A percentile compares a stretch with the other conserved stretches of the same genome.
phyloP scores from a whole-genome alignment of 92 coral and sea anemone species.

The Parazoanthus swiftii region DNA sequence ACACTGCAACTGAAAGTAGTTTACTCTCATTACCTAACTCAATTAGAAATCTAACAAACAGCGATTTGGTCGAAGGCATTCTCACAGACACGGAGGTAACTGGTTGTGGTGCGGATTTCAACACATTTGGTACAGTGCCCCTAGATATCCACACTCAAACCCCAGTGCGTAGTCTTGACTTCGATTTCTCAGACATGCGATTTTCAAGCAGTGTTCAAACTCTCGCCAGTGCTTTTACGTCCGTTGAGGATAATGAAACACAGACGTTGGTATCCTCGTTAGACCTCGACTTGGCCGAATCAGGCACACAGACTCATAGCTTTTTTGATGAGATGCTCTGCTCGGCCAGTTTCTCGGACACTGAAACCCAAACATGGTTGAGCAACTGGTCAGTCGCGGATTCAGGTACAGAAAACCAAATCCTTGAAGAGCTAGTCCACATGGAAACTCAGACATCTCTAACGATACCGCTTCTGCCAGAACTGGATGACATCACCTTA shows the following conservation, averaged over 20 bases:
- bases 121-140: slow-evolving; percentile 38
- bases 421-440: slow-evolving; percentile 78
- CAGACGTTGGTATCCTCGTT: slow-evolving; percentile 86
- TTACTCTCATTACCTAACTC: slow-evolving; percentile 1
- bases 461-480: slow-evolving; percentile 58
- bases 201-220: slow-evolving; percentile 72
- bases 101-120: slow-evolving; percentile 26
- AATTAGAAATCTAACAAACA: neutral
- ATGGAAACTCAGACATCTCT: slow-evolving; percentile 78
- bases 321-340: slow-evolving; percentile 31
- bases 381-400: slow-evolving; percentile 46
- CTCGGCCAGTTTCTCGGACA: slow-evolving; percentile 38
- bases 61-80: neutral
- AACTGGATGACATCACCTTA: slow-evolving; percentile 61
- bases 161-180: slow-evolving; percentile 47
- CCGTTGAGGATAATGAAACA: slow-evolving; percentile 92
- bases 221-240: slow-evolving; percentile 52
- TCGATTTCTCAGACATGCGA: slow-evolving; percentile 58
- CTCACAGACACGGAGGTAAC: neutral
- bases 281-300: slow-evolving; percentile 82
- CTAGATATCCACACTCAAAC: slow-evolving; percentile 70
- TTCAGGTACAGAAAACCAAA: slow-evolving; percentile 48
- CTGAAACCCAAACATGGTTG: slow-evolving; percentile 67
- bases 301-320: slow-evolving; percentile 70
- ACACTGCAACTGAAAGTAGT: neutral